phyloP scores from a whole-genome alignment of 1,140 invertebrate genomes.

The Manduca sexta region DNA sequence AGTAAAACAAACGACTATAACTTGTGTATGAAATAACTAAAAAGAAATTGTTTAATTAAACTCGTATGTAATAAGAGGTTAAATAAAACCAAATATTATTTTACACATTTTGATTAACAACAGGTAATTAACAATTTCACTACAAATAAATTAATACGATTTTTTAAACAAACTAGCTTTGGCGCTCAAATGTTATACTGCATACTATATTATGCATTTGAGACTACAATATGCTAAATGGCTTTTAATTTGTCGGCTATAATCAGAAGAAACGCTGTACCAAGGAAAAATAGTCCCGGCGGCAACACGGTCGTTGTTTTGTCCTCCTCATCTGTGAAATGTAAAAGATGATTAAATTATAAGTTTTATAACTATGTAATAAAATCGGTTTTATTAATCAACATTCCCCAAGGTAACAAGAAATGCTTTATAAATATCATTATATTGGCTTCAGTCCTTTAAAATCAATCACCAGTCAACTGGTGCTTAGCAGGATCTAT shows the following conservation, averaged over 20 bases:
- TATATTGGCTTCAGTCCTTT: too few relatives aligned
- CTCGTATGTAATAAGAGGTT: too few relatives aligned
- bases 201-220: conserved; percentile 29
- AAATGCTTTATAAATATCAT: too few relatives aligned
- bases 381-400: too few relatives aligned
- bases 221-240: conserved; percentile 25
- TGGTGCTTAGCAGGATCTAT: too few relatives aligned
- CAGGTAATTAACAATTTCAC: conserved; percentile 20
- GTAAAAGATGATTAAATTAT: too few relatives aligned
- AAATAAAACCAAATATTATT: not conserved
- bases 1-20: too few relatives aligned
- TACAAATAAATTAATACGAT: conserved; percentile 61
- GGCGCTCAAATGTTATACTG: conserved; percentile 36
- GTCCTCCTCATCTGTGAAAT: conserved; percentile 44
- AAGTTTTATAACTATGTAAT: too few relatives aligned
- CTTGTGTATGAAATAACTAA: too few relatives aligned
- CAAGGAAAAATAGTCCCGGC: conserved; percentile 57
- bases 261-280: conserved; percentile 55
- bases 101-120: conserved; percentile 18
- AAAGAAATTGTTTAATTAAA: too few relatives aligned
- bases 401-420: too few relatives aligned
- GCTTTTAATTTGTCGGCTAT: conserved; percentile 64
- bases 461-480: too few relatives aligned
- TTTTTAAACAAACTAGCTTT: conserved; percentile 36
- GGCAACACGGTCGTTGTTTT: conserved; percentile 45